phyloP scores from a whole-genome alignment of 2,797 vertebrate species.

The Phaenicophaeus curvirostris region DNA sequence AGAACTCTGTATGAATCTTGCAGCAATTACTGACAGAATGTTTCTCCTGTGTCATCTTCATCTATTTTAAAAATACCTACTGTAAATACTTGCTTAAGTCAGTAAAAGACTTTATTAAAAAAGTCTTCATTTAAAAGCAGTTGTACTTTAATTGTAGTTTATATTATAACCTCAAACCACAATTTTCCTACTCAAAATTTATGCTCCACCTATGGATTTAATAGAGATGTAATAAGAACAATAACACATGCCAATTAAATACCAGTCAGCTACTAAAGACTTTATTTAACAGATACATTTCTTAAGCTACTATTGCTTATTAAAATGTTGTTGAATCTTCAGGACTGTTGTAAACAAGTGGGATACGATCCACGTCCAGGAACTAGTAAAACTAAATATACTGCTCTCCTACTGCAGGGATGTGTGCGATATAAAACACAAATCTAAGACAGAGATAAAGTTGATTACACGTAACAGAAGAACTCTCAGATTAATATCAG shows the following conservation, averaged over 20 bases:
- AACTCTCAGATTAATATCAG: not conserved
- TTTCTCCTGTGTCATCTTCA: not conserved
- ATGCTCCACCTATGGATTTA: slow-evolving; percentile 14
- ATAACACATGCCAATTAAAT: slow-evolving; percentile 51
- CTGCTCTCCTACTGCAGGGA: not conserved
- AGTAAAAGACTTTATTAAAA: not conserved
- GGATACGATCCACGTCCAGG: slow-evolving; percentile 44
- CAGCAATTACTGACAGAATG: not conserved
- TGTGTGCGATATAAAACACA: not conserved
- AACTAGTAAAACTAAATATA: slow-evolving; percentile 14
- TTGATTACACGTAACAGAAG: not conserved
- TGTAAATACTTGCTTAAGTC: not conserved
- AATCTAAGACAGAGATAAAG: not conserved
- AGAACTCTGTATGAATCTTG: not conserved
- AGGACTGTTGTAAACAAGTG: slow-evolving; percentile 40
- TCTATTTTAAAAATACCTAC: not conserved
- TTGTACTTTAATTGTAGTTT: not conserved
- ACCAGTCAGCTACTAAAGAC: not conserved
- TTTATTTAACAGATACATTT: slow-evolving; percentile 27
- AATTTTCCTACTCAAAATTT: slow-evolving; percentile 42
- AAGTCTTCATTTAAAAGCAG: not conserved
- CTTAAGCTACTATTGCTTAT: slow-evolving; percentile 42
- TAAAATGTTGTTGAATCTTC: slow-evolving; percentile 53
- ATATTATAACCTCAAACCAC: not conserved
- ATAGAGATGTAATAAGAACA: slow-evolving; percentile 34